Base-by-base conservation (phyloP, 2,888 invertebrate species). In the Bellardia pandia region DNA sequence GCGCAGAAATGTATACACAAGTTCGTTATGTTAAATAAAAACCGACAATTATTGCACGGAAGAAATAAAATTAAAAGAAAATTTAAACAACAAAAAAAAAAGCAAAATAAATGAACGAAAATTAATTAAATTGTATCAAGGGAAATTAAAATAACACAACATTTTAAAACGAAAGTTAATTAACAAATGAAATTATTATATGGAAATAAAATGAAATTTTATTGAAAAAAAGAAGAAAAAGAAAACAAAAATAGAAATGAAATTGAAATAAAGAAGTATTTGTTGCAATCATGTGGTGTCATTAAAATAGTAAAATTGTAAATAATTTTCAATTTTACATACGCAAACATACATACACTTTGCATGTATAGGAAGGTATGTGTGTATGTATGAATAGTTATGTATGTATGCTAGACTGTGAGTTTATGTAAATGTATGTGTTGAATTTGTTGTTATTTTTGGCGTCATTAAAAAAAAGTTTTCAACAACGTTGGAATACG, bases 1-100 rank as follows among this genome's bases (percentile, higher is more conserved):
- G 87, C 81, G 85, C 87, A 87, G 79, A 85, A 85, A 80, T 80
- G 85, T 85, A 85, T 80, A 80, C 85, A 69, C 68, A 69, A 85
- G 79, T 71, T 80, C 69, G 79, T 80, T 69, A 85, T 80, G 79
- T 79, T 80, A 33, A 85, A 85, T 76, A 71, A 76, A 85, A 85
- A 69, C 64, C 79, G 69, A 69, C 16, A 75, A 56, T 85, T 80
- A 75, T 79, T 85, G 75, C 75, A 85, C 75, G 85, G 75, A 79
- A 69, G 37, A 75, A 85, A 69, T 71, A 62, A 71, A 75, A 69
- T 69, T 68, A 42, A 78, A 62, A 56, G 42, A 79, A 85, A 76
- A 53, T 45, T 64, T 62, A 9, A 69, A 8, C 60, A 66, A 71
- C n/a, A 60, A 68, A 40, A 74, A 58, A 72, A 45, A 16, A 48